Evolutionary conservation across 1,140 invertebrate species (phyloP).

Genomic region (Teleopsis dalmanni): DNA sequence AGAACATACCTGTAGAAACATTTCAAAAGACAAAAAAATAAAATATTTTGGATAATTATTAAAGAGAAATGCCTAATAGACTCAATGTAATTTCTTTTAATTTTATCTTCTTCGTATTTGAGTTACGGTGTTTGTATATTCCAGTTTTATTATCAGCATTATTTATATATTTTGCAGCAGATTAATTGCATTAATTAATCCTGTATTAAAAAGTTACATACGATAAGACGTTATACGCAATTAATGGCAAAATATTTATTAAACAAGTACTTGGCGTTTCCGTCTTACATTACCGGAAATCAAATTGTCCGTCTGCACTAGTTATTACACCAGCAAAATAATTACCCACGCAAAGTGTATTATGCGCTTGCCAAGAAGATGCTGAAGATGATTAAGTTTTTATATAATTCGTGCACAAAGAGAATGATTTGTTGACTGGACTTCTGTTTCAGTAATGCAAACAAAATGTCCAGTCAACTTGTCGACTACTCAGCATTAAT

Average conservation of each 20-base stretch:
- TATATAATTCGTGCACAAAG: neutral
- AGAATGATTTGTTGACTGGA: conserved; percentile 7
- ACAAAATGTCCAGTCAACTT: neutral
- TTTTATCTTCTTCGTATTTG: no score
- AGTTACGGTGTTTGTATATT: no score
- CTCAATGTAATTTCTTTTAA: no score
- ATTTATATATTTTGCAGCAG: no score
- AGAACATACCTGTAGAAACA: no score
- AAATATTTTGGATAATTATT: no score
- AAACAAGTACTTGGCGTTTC: conserved; percentile 36
- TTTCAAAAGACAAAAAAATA: no score
- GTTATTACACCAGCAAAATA: neutral
- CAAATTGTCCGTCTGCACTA: conserved; percentile 9
- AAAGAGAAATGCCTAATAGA: no score
- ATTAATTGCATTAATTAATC: conserved; percentile 16
- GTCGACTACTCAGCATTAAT: conserved; percentile 4
- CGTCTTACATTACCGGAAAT: conserved; percentile 39
- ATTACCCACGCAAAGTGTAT: neutral
- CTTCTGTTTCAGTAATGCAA: neutral
- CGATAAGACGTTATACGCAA: neutral
- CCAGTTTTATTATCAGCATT: no score
- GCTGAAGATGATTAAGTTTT: neutral
- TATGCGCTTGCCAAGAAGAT: neutral
- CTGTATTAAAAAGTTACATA: neutral
- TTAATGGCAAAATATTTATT: neutral